Percentiles rank a stretch among this genome's conserved stretches.
These are phyloP conservation scores for Onychomys leucogaster DNA, from an alignment of 2,797 vertebrate species.

Conservation along the genomic window DNA sequence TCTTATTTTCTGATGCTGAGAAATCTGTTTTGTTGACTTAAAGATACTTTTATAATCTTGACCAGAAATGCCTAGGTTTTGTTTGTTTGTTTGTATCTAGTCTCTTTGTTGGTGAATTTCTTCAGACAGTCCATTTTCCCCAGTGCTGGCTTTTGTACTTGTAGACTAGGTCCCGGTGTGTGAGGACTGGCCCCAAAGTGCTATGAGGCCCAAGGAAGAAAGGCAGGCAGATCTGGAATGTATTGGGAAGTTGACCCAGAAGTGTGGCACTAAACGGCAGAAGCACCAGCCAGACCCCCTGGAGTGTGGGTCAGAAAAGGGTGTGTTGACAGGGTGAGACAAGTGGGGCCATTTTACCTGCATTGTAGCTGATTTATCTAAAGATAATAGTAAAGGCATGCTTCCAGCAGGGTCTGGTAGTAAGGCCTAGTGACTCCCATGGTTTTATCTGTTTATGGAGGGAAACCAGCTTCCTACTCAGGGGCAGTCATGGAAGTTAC, in stretches of 20 bases:
- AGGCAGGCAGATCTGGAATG: neutral
- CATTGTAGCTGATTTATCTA: neutral
- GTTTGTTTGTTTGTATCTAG: neutral
- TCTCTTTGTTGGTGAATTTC: neutral
- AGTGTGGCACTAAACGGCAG: neutral
- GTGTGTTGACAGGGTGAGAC: neutral
- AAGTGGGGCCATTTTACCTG: neutral
- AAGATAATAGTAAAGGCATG: neutral
- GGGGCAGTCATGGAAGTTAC: neutral
- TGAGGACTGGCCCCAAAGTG: neutral
- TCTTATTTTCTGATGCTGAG: neutral
- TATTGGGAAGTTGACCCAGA: neutral
- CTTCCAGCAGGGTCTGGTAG: neutral
- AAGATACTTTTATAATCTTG: neutral
- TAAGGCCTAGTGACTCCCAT: neutral
- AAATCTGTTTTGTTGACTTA: conserved; percentile 10
- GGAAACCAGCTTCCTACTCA: neutral
- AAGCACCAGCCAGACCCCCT: neutral
- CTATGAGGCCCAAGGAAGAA: neutral
- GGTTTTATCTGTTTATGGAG: neutral
- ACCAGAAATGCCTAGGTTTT: conserved; percentile 16
- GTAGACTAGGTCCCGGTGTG: neutral
- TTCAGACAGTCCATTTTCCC: neutral
- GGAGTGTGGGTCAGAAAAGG: neutral
- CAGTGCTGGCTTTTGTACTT: neutral